Evolutionary conservation across 2,113 vertebrate genomes (phyloP).

Genomic region (Vidua macroura): DNA sequence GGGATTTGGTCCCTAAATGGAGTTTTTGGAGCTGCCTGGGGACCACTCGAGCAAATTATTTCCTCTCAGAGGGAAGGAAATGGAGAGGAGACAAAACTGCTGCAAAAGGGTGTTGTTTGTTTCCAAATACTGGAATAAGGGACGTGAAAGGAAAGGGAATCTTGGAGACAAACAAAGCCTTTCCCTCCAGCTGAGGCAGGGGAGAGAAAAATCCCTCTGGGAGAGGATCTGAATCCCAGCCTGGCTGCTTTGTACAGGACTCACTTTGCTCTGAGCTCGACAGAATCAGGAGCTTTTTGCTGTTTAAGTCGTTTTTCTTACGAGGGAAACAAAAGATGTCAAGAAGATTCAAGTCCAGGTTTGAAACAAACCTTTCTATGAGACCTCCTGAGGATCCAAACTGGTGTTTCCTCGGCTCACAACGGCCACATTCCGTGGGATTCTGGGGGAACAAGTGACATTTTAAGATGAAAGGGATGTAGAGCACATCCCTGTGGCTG

Average conservation of each 20-base stretch:
- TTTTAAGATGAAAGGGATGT: not conserved
- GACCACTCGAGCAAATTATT: accelerated
- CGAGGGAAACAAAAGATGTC: not conserved
- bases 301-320: not conserved
- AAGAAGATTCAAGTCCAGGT: not conserved
- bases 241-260: not conserved
- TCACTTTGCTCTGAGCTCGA: not conserved
- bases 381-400: not conserved
- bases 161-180: not conserved
- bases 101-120: not conserved
- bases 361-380: not conserved
- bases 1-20: not conserved
- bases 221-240: not conserved
- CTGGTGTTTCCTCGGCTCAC: not conserved
- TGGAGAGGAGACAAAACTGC: not conserved
- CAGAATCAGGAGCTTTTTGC: not conserved
- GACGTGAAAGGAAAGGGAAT: not conserved
- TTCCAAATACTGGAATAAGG: not conserved
- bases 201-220: not conserved
- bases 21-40: not conserved
- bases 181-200: not conserved
- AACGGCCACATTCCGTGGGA: not conserved
- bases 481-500: not conserved
- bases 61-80: not conserved
- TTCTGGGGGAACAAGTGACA: not conserved